Conservation (phyloP, 2,797 vertebrate species). For the Chiroxiphia lanceolata region DNA sequence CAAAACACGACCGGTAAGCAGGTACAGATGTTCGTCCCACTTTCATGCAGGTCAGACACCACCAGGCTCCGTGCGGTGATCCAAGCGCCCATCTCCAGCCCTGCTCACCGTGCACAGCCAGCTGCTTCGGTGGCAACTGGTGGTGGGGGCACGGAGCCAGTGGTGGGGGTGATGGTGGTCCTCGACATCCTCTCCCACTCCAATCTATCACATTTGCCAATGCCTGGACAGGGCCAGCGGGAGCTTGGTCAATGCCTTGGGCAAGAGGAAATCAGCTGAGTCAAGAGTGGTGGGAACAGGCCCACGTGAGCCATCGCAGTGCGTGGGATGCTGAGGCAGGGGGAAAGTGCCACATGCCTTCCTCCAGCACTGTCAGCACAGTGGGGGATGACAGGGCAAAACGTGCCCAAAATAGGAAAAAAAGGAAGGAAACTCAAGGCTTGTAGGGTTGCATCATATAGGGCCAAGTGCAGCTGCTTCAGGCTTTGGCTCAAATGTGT, state of each 20-base stretch:
- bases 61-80: fast-evolving
- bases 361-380: conserved; percentile 8
- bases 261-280: background rate
- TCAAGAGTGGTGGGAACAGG: background rate
- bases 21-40: background rate
- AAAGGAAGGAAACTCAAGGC: background rate
- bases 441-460: background rate
- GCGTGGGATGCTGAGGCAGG: background rate
- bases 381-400: background rate
- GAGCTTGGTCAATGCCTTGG: background rate
- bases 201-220: fast-evolving
- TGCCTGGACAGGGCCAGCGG: background rate
- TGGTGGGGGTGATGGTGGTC: background rate
- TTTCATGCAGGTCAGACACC: background rate
- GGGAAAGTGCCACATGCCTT: background rate
- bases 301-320: background rate
- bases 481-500: background rate
- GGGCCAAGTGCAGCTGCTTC: background rate
- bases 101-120: fast-evolving
- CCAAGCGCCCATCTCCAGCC: background rate
- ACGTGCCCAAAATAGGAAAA: background rate
- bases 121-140: background rate
- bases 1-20: background rate
- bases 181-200: background rate
- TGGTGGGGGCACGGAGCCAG: fast-evolving